Percentiles rank a stretch among this genome's conserved stretches.
Evolutionary conservation across 1,140 invertebrate species (phyloP).

Genomic region (Rhopalosiphum maidis): DNA sequence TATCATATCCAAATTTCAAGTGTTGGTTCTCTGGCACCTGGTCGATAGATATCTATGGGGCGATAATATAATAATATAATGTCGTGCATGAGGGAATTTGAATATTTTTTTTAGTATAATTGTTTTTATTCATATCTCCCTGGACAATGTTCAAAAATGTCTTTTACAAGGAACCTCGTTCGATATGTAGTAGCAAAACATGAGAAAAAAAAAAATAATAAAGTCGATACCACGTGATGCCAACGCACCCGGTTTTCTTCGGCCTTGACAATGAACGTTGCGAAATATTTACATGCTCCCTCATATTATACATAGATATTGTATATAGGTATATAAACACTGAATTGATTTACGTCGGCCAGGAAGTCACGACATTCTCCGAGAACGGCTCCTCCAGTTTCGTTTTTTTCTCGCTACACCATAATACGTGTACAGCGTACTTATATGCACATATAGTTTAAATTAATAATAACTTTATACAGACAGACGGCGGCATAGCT

Average conservation of each 20-base stretch:
- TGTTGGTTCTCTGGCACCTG: background rate
- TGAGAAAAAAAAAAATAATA: background rate
- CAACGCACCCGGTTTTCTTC: conserved; percentile 36
- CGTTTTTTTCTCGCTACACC: conserved; percentile 1
- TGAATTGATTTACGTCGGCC: conserved; percentile 28
- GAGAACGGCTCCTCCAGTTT: conserved; percentile 16
- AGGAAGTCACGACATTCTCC: conserved; percentile 52
- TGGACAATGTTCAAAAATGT: conserved; percentile 26
- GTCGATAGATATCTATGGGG: background rate
- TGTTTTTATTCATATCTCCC: background rate
- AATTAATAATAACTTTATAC: background rate
- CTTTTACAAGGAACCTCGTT: background rate
- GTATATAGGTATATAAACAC: background rate
- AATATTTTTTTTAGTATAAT: background rate
- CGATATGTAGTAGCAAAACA: background rate
- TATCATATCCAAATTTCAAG: background rate
- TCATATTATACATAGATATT: background rate
- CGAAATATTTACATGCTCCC: conserved; percentile 5
- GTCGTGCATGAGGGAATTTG: background rate
- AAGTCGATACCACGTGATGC: background rate
- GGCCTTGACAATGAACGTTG: conserved; percentile 52
- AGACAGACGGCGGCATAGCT: background rate
- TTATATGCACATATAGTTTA: background rate
- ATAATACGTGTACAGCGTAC: background rate
- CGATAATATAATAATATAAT: background rate